A percentile compares a stretch with the other conserved stretches of the same genome.
These are phyloP conservation scores for Hiodon tergisus DNA, from an alignment of 2,113 vertebrate species.

Conservation along the genomic window DNA sequence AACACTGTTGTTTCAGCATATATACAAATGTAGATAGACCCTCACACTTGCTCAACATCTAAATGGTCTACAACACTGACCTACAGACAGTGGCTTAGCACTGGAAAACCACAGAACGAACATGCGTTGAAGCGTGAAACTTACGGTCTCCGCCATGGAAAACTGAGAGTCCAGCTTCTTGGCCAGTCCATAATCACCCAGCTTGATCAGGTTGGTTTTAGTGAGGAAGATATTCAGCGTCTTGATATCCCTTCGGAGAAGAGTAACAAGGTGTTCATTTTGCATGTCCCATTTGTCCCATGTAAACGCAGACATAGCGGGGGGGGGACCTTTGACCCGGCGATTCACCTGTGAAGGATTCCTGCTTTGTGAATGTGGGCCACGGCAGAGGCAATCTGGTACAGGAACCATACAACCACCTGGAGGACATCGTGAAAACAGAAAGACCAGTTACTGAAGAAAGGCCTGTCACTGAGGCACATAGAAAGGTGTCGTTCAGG, in stretches of 20 bases:
- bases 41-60: too few relatives aligned
- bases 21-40: too few relatives aligned
- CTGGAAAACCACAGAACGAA: too few relatives aligned
- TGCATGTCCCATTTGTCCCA: not conserved
- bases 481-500: too few relatives aligned
- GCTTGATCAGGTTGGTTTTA: constrained; percentile 94
- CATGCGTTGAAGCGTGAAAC: constrained; percentile 34
- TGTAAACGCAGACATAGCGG: too few relatives aligned
- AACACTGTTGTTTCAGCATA: too few relatives aligned
- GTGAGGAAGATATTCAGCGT: constrained; percentile 98
- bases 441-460: not conserved
- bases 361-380: constrained; percentile 93
- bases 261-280: constrained; percentile 6
- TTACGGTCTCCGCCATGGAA: constrained; percentile 95
- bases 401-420: constrained; percentile 97
- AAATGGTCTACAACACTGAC: too few relatives aligned
- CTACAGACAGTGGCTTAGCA: too few relatives aligned
- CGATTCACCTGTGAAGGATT: constrained; percentile 83
- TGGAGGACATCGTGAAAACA: constrained; percentile 46
- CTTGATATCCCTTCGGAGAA: constrained; percentile 85
- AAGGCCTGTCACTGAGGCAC: too few relatives aligned
- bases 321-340: not conserved
- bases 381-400: constrained; percentile 92
- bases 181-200: constrained; percentile 93
- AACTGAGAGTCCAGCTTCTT: constrained; percentile 93